Evolutionary conservation across 2,113 vertebrate genomes (phyloP).

Genomic region (Platanista minor): DNA sequence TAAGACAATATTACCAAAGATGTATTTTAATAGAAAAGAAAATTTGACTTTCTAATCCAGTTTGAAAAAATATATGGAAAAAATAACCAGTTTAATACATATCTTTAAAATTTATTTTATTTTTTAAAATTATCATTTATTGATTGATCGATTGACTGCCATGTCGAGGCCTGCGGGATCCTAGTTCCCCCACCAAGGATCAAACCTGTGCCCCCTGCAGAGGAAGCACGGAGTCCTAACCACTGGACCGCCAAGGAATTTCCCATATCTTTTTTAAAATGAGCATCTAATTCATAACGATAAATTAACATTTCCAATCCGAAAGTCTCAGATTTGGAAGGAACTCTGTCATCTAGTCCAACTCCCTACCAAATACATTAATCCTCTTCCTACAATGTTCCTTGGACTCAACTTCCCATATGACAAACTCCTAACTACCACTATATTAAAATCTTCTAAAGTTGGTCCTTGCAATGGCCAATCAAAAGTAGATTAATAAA

Average conservation of each 20-base stretch:
- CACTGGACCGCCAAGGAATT: neutral
- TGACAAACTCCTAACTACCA: neutral
- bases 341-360: neutral
- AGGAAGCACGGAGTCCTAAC: neutral
- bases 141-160: too few species aligned
- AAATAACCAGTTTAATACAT: neutral
- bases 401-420: neutral
- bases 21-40: neutral
- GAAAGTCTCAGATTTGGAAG: neutral
- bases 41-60: neutral
- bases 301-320: neutral
- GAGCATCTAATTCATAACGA: neutral
- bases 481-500: slow-evolving; percentile 3
- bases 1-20: neutral
- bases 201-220: neutral
- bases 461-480: neutral
- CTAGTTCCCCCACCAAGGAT: neutral
- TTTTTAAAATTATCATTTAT: neutral
- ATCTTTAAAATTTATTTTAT: neutral
- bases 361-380: neutral
- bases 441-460: slow-evolving; percentile 1
- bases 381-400: neutral
- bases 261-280: neutral
- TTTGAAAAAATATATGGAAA: neutral
- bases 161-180: neutral